Evolutionary conservation across 2,113 vertebrate genomes (phyloP).

Genomic region (Orthonyx spaldingii): DNA sequence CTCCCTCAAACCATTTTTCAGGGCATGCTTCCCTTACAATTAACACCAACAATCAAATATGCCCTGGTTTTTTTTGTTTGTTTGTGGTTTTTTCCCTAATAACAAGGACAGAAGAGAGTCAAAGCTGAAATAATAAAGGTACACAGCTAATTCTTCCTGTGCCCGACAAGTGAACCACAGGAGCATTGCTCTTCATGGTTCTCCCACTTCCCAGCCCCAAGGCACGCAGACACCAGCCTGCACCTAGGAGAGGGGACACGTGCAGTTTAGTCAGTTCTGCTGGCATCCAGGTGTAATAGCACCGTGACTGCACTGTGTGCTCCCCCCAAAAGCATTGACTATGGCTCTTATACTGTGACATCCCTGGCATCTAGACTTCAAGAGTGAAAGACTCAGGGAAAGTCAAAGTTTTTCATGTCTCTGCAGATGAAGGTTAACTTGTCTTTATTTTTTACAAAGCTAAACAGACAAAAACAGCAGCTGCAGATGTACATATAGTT

Average conservation of each 20-base stretch:
- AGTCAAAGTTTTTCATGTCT: not conserved
- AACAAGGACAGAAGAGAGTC: not conserved
- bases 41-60: not conserved
- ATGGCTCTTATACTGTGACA: not conserved
- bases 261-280: not conserved
- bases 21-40: not conserved
- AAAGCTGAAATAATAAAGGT: not conserved
- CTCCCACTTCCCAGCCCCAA: not conserved
- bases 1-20: not conserved
- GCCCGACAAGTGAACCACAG: accelerated
- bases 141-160: not conserved
- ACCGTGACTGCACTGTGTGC: not conserved
- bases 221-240: not conserved
- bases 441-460: not conserved
- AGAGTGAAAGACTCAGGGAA: not conserved
- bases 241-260: not conserved
- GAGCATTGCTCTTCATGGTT: not conserved
- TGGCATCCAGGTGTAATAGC: not conserved
- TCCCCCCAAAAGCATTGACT: not conserved
- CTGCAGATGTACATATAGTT: accelerated
- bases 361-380: not conserved
- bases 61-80: accelerated
- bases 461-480: not conserved
- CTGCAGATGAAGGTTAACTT: not conserved
- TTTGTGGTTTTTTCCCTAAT: not conserved